Conservation (phyloP, 2,797 vertebrate genomes). For the Melanotaenia parkinsoni region DNA sequence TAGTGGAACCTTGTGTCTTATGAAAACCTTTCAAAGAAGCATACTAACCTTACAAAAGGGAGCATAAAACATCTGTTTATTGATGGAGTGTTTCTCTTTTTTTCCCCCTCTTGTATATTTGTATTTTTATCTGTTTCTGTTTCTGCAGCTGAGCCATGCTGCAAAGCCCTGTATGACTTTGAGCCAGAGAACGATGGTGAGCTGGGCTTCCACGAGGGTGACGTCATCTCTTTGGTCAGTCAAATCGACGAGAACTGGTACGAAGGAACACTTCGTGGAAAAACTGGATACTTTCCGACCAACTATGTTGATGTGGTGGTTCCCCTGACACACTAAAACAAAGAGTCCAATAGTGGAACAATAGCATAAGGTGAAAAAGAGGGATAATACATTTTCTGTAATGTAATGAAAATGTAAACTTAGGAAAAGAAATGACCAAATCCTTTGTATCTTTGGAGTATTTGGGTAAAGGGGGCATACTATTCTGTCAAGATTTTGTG, state of each 20-base stretch:
- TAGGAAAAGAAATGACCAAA: slow-evolving; percentile 25
- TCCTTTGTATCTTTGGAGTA: slow-evolving; percentile 27
- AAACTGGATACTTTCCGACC: slow-evolving; percentile 92
- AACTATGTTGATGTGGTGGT: slow-evolving; percentile 97
- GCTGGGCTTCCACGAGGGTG: slow-evolving; percentile 93
- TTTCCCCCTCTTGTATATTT: background rate
- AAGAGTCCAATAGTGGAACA: slow-evolving; percentile 4
- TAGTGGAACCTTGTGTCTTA: slow-evolving; percentile 13
- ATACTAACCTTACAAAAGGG: slow-evolving; percentile 18
- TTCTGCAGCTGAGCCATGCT: slow-evolving; percentile 88
- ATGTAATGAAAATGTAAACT: slow-evolving; percentile 40
- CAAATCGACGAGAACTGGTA: slow-evolving; percentile 98
- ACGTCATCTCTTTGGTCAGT: slow-evolving; percentile 93
- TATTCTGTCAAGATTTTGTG: slow-evolving; percentile 7
- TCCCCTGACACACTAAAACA: slow-evolving; percentile 86
- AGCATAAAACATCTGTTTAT: slow-evolving; percentile 10
- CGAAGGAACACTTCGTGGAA: slow-evolving; percentile 90
- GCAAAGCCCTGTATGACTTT: slow-evolving; percentile 96
- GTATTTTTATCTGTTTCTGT: background rate
- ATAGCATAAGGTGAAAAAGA: slow-evolving; percentile 1
- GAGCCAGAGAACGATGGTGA: slow-evolving; percentile 95
- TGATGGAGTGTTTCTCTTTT: slow-evolving; percentile 11
- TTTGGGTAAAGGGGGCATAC: background rate
- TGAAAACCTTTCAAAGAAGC: slow-evolving; percentile 7
- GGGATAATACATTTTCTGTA: slow-evolving; percentile 18